Base-by-base conservation (phyloP, 2,888 invertebrate species). In the Drosophila tanythrix region DNA sequence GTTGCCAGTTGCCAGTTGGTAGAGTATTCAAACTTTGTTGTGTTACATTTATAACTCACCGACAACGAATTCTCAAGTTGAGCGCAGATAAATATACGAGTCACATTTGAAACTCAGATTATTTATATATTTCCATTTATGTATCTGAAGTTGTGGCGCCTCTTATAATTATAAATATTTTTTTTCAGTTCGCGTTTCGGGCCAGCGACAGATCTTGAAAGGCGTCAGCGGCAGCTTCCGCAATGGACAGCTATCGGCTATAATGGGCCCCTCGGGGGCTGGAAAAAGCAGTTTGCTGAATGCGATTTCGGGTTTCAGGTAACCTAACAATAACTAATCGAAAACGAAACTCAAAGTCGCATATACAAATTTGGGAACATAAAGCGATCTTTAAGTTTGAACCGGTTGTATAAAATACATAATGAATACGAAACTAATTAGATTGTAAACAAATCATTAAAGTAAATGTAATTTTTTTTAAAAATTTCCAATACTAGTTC, bases 231-330 rank as follows among this genome's bases (percentile, higher is more conserved):
- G 96, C 60, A 94, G 94, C 83, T 96, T 96, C 92, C 92, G 93
- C 66, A 94, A 95, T 68, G 96, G 96, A 0, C 94, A 95, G 83
- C 93, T 96, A 71, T 94, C 95, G 52, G 96, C 95, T 66, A 96
- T 96, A 77, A 95, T 96, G 94, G 96, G 96, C 50, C 95, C 95
- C 13, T 95, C 95, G 2, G 96, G 96, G 48, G 96, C 96, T 21
- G 96, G 97, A 74, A 97, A 97, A 93, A 96, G 96, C 88, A 96
- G 96, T 73, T 94, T 97, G 7, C 94, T 97, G 83, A 97, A 97
- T 92, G 95, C 96, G 15, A 94, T 97, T 74, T 96, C 96, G 58
- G 96, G 96, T 89, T 96, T 95, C 93, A 95, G 95, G 96, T 96
- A 92, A 92, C 79, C 46, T 48, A 4, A 33, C 51, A 18, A 57